These are phyloP conservation scores for Drosophila tropicalis DNA, from an alignment of 1,140 invertebrate genomes.

Conservation along the genomic window DNA sequence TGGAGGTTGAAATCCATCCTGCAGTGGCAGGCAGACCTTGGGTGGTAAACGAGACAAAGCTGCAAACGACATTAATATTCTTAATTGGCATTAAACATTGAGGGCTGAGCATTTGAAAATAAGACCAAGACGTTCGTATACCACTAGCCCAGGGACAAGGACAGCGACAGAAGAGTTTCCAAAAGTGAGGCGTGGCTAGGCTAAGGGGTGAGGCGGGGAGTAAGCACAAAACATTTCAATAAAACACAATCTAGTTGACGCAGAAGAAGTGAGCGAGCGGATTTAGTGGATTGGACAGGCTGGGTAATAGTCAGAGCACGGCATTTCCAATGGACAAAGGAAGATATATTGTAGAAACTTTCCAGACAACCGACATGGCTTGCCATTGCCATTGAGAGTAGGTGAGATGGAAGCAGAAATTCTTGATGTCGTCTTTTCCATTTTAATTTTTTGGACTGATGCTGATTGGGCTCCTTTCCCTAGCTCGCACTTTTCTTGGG, in stretches of 20 bases:
- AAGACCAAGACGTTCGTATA: conserved; percentile 12
- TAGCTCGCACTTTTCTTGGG: conserved; percentile 8
- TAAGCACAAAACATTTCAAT: conserved; percentile 43
- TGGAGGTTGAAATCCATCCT: conserved; percentile 21
- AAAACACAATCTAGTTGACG: conserved; percentile 33
- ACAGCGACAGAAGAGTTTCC: not conserved
- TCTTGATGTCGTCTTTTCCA: conserved; percentile 24
- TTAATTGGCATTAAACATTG: conserved; percentile 75
- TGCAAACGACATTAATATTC: conserved; percentile 77
- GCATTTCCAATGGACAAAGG: conserved; percentile 3
- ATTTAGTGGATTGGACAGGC: conserved; percentile 16
- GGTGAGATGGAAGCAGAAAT: conserved; percentile 7
- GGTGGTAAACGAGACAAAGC: conserved; percentile 45
- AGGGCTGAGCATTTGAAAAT: conserved; percentile 41
- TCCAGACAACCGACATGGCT: conserved; percentile 9
- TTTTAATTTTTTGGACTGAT: conserved; percentile 24
- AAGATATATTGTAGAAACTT: conserved; percentile 23
- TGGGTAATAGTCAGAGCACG: not conserved
- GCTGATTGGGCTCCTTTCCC: not conserved
- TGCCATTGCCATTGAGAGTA: not conserved
- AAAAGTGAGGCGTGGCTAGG: not conserved
- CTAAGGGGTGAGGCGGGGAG: not conserved
- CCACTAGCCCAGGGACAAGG: not conserved
- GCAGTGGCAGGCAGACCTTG: too few relatives aligned
- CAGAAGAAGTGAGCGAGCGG: conserved; percentile 28